phyloP scores from a whole-genome alignment of 1,140 invertebrate genomes.

The Pogonomyrmex californicus region DNA sequence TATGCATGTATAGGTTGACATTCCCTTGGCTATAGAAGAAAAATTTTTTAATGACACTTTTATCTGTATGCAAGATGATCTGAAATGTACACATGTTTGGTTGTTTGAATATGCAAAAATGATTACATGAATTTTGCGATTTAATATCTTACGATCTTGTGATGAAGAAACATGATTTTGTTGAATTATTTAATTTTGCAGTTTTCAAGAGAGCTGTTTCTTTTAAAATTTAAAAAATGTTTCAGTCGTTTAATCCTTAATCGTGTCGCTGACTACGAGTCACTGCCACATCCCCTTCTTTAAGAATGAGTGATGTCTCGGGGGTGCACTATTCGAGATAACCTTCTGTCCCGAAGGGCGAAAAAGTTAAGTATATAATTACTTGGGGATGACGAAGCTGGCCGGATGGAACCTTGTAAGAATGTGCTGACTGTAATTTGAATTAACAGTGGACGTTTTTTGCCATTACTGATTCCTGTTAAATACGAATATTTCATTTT shows the following conservation, averaged over 20 bases:
- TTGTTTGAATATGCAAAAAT: neutral
- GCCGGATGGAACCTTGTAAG: constrained; percentile 70
- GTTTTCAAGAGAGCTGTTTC: constrained; percentile 1
- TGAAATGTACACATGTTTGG: neutral
- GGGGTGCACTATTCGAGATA: constrained; percentile 79
- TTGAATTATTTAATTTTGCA: constrained; percentile 26
- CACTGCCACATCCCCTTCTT: constrained; percentile 59
- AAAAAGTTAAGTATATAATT: constrained; percentile 85
- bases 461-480: neutral
- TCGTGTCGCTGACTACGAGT: constrained; percentile 45
- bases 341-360: constrained; percentile 78
- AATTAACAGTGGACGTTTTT: constrained; percentile 59
- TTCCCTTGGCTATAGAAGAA: constrained; percentile 17
- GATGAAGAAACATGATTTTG: constrained; percentile 7
- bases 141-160: neutral
- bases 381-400: constrained; percentile 83
- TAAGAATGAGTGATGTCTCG: constrained; percentile 70
- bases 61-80: neutral
- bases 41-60: constrained; percentile 31
- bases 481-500: constrained; percentile 5
- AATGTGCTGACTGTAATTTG: constrained; percentile 76
- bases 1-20: constrained; percentile 53
- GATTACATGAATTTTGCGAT: neutral
- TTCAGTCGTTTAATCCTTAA: constrained; percentile 77
- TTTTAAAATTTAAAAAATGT: constrained; percentile 78